Evolutionary conservation across 2,113 vertebrate species (phyloP).

Genomic region (Stegostoma tigrinum): DNA sequence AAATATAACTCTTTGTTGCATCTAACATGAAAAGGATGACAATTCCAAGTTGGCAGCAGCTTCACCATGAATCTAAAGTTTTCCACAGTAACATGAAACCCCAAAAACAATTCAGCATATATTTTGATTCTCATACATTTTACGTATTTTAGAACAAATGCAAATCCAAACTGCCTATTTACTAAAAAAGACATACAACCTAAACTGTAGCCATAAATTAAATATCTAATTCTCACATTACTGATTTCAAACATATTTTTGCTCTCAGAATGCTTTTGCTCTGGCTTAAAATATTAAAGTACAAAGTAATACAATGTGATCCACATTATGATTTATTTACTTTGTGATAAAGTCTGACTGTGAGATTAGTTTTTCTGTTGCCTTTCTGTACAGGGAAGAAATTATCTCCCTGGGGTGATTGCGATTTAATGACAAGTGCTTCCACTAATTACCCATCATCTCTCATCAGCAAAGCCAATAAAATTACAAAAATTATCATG

Average conservation of each 20-base stretch:
- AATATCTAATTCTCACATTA: neutral
- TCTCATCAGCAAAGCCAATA: constrained; percentile 34
- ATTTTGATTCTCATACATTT: neutral
- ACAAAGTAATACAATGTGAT: constrained; percentile 4
- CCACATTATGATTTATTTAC: constrained; percentile 24
- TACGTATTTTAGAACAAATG: neutral
- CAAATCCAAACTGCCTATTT: neutral
- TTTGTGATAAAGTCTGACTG: constrained; percentile 17
- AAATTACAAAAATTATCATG: constrained; percentile 36
- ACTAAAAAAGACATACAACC: neutral
- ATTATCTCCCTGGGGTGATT: constrained; percentile 10
- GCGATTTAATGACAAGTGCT: constrained; percentile 26
- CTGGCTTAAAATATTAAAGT: neutral
- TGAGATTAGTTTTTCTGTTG: constrained; percentile 8
- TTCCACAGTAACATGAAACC: neutral
- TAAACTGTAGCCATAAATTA: neutral
- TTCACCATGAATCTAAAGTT: neutral
- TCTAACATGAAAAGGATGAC: neutral
- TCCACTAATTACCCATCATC: constrained; percentile 27
- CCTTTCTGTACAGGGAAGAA: neutral
- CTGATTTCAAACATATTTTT: neutral
- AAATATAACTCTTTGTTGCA: neutral
- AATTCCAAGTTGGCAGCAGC: neutral
- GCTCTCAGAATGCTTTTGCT: neutral
- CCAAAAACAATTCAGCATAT: neutral